phyloP scores from a whole-genome alignment of 2,113 vertebrate species.

The Poecile atricapillus region DNA sequence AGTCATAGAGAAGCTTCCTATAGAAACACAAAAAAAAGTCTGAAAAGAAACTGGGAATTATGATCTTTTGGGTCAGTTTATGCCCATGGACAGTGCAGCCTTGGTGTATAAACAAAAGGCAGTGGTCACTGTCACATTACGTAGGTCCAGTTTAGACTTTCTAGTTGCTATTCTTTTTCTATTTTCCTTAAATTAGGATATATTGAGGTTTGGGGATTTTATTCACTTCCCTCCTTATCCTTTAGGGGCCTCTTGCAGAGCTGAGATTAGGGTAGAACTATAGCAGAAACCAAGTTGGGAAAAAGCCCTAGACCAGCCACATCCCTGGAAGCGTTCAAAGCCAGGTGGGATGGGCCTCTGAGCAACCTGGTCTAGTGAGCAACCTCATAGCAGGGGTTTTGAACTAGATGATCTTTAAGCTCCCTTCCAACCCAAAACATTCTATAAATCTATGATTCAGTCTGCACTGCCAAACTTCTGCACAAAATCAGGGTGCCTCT shows the following conservation, averaged over 20 bases:
- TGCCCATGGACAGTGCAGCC: not conserved
- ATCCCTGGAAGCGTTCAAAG: not conserved
- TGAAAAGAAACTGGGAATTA: not conserved
- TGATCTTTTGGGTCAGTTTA: not conserved
- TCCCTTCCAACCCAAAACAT: not conserved
- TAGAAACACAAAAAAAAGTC: not conserved
- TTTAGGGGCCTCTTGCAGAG: not conserved
- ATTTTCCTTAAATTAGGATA: not conserved
- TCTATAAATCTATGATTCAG: not conserved
- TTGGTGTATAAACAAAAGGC: not conserved
- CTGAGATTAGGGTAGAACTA: not conserved
- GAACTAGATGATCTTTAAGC: not conserved
- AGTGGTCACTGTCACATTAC: not conserved
- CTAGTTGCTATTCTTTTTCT: not conserved
- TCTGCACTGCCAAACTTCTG: not conserved
- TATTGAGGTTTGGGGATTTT: not conserved
- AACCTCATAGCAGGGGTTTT: not conserved
- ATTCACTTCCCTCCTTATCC: not conserved
- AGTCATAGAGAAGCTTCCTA: not conserved
- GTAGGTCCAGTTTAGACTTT: not conserved
- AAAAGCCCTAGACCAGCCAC: not conserved
- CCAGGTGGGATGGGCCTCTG: not conserved
- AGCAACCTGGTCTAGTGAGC: not conserved
- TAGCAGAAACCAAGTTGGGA: not conserved
- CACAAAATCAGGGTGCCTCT: not conserved